Percentiles rank a stretch among this genome's conserved stretches.
These are phyloP conservation scores for Sebastes elongatus DNA, from an alignment of 2,797 vertebrate genomes.

Conservation along the genomic window DNA sequence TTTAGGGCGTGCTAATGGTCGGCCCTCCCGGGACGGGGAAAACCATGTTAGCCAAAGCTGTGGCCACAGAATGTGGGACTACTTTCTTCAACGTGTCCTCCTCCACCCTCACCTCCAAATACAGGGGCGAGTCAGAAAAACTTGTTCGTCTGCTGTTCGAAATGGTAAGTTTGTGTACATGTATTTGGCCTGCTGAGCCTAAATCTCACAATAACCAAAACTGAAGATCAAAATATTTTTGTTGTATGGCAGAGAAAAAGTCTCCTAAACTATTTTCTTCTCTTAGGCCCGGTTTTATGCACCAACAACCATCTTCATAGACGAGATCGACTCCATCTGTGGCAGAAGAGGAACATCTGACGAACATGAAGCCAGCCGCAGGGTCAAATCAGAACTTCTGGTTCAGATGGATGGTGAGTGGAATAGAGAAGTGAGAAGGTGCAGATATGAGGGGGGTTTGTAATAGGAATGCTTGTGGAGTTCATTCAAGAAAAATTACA, in stretches of 20 bases:
- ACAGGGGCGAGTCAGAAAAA: conserved; percentile 97
- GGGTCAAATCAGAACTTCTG: conserved; percentile 97
- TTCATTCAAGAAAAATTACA: neutral
- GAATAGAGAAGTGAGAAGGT: neutral
- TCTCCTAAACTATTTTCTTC: neutral
- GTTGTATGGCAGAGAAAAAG: neutral
- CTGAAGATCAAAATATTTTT: neutral
- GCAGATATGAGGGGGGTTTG: accelerated
- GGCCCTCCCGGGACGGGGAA: conserved; percentile 98
- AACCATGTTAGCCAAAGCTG: conserved; percentile 98
- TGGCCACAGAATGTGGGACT: conserved; percentile 97
- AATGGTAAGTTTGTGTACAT: conserved; percentile 86
- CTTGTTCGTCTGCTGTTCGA: conserved; percentile 96
- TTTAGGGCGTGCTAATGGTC: conserved; percentile 96
- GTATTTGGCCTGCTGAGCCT: neutral
- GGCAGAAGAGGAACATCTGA: conserved; percentile 94
- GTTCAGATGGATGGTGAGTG: conserved; percentile 98
- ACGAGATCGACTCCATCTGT: conserved; percentile 98
- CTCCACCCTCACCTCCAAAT: conserved; percentile 96
- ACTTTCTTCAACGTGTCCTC: conserved; percentile 98
- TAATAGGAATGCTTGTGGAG: neutral
- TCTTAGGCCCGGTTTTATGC: conserved; percentile 94
- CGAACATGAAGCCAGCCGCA: conserved; percentile 96
- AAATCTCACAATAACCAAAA: neutral
- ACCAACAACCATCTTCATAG: conserved; percentile 97